phyloP scores from a whole-genome alignment of 1,140 invertebrate species.

The Drosophila asahinai region DNA sequence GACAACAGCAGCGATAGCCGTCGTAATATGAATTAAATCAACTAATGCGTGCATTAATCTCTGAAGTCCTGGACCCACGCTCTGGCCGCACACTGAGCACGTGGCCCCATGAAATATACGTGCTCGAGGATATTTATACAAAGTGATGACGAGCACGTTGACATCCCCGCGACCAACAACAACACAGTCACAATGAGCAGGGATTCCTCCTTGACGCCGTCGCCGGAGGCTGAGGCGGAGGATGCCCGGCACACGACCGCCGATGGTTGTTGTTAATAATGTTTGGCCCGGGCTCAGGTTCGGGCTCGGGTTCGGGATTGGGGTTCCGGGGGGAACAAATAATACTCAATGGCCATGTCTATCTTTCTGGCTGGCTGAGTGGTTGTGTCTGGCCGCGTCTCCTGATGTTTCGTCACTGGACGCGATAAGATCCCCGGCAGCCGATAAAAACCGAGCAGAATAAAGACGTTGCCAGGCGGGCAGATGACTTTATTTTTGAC shows the following conservation, averaged over 20 bases:
- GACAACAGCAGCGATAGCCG: slow-evolving; percentile 27
- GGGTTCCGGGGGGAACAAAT: slow-evolving; percentile 48
- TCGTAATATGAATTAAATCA: slow-evolving; percentile 84
- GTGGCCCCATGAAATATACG: slow-evolving; percentile 78
- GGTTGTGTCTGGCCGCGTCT: slow-evolving; percentile 37
- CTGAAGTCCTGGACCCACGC: slow-evolving; percentile 63
- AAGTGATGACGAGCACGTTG: slow-evolving; percentile 77
- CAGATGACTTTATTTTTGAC: slow-evolving; percentile 44
- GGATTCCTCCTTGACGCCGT: slow-evolving; percentile 10
- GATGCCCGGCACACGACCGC: slow-evolving; percentile 51
- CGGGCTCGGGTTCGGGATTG: background rate
- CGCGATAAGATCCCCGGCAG: slow-evolving; percentile 65
- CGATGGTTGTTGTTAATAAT: slow-evolving; percentile 75
- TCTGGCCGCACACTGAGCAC: slow-evolving; percentile 65
- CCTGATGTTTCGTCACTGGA: slow-evolving; percentile 56
- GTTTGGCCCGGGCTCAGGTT: slow-evolving; percentile 40
- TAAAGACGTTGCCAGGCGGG: slow-evolving; percentile 32
- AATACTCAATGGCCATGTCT: slow-evolving; percentile 68
- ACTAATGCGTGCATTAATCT: slow-evolving; percentile 85
- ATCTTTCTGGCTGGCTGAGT: slow-evolving; percentile 70
- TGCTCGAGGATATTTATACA: slow-evolving; percentile 84
- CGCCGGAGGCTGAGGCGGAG: slow-evolving; percentile 26
- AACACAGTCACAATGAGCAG: slow-evolving; percentile 34
- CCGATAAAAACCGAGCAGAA: slow-evolving; percentile 47
- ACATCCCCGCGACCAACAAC: slow-evolving; percentile 25